Evolutionary conservation across 2,113 vertebrate genomes (phyloP).

Genomic region (Poeciliopsis prolifica): DNA sequence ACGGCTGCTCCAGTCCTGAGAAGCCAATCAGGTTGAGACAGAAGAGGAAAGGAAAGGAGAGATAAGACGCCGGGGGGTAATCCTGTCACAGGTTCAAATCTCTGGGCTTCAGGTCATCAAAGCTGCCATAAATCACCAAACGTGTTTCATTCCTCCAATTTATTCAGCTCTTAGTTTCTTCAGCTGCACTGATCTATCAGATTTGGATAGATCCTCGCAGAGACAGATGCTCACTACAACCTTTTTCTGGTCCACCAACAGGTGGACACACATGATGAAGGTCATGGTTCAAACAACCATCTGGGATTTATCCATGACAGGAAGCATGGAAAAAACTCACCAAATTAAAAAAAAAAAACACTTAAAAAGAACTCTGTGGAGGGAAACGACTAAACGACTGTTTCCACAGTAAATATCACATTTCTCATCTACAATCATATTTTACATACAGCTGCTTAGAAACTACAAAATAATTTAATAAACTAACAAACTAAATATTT

Average conservation of each 20-base stretch:
- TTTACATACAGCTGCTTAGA: too few relatives aligned
- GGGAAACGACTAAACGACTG: too few relatives aligned
- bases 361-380: too few relatives aligned
- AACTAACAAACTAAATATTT: too few relatives aligned
- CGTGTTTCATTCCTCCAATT: neutral
- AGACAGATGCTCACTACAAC: neutral
- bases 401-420: too few relatives aligned
- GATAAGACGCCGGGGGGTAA: constrained; percentile 14
- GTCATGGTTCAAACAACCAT: too few relatives aligned
- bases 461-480: too few relatives aligned
- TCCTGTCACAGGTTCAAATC: constrained; percentile 62
- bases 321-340: too few relatives aligned
- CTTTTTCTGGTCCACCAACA: neutral
- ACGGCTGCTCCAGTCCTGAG: constrained; percentile 50
- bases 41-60: neutral
- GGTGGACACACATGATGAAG: neutral
- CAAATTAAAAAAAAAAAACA: too few relatives aligned
- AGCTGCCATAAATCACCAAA: constrained; percentile 44
- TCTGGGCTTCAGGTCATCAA: constrained; percentile 46
- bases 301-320: too few relatives aligned
- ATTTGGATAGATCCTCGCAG: neutral
- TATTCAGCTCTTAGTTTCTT: neutral
- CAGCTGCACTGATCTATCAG: neutral
- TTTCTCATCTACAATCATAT: too few relatives aligned
- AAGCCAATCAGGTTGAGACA: constrained; percentile 43